Evolutionary conservation across 2,113 vertebrate genomes (phyloP), one percentile per base, ranked within the genome.

Genomic region (Gnathonemus echidnorhynchus): DNA sequence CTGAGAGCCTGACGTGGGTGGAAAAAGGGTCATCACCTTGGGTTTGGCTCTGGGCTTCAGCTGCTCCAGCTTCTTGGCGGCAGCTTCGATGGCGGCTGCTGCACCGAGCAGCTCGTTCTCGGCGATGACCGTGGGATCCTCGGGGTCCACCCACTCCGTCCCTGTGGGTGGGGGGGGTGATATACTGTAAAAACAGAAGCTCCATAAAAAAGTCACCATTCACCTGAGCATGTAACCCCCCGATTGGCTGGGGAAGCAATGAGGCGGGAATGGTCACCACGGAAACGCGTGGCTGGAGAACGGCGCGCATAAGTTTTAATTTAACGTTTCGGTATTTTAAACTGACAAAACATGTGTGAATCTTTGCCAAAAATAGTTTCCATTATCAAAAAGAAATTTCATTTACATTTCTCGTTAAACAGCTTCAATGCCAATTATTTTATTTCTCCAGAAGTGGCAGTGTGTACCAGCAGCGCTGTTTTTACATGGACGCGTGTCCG

Each of bases 11-110:
- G 90, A 35, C 15, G 88, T 50, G 2, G 52, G 70, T 45, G 91
- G 90, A 91, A 93, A 93, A 92, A 90, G 85, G 87, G 58, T 42
- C 84, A 24, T 84, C 90, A 98, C 98, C 97, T 98, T 99, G 92
- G 98, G 98, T 89, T 99, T 99, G 94, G 98, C 97, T 50, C 98
- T 95, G 0, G 98, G 98, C 91, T 98, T 98, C 93, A 99, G 96
- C 95, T 99, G 98, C 95, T 99, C 98, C 93, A 99, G 94, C 94
- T 99, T 99, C 95, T 98, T 99, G 94, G 98, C 98, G 48, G 98
- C 98, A n/a, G 98, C 98, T 93, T 99, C 98, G 84, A 99, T 99
- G 21, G 98, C 98, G 0, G 98, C 98, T 0, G 98, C 98, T 0
- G 98, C 98, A 49, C 98, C 98, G 91, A 99, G 92, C 53, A 99